Evolutionary conservation across 2,888 invertebrate genomes (phyloP), one percentile per base, ranked within the genome.

Genomic region (Ariolimax columbianus): DNA sequence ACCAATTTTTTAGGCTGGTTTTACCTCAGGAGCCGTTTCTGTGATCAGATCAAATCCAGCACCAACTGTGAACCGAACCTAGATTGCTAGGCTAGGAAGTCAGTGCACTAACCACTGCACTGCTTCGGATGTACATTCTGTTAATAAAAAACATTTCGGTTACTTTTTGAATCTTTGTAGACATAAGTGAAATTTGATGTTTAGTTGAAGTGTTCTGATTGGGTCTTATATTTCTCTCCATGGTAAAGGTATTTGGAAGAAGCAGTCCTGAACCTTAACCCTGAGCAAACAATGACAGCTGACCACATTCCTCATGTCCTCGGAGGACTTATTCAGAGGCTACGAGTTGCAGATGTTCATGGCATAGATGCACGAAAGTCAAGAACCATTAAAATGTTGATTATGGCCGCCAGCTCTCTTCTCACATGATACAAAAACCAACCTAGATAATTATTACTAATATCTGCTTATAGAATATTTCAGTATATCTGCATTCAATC

Each of bases 231-330:
- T 14, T 55, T 66, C 7, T n/a, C 2, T 51, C 26, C 59, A 43
- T 82, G 88, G 23, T 89, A 17, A 94, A 98, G 98, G 92, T 98
- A 97, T 95, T 95, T 98, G 85, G 96, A 97, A 91, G 97, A 97
- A 93, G 97, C 98, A 0, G 95, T 98, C 85, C 95, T 97, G 94
- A 97, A 96, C 93, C 95, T 98, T 86, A 97, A 97, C 94, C 95
- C 96, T 6, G 95, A 95, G 23, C 96, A 97, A 94, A 96, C 96
- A 0, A 96, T 97, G 77, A 97, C 97, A 0, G 95, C 96, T 88
- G 97, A 97, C 92, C 97, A 98, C 94, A 96, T 97, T 91, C 97
- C 97, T 0, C 95, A 95, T 47, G 97, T 98, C 47, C 94, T 98
- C 84, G 95, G 96, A 87, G 96, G 96, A 90, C 95, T 98, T 23